Evolutionary conservation across 2,797 vertebrate genomes (phyloP).

Genomic region (Podarcis lilfordi): DNA sequence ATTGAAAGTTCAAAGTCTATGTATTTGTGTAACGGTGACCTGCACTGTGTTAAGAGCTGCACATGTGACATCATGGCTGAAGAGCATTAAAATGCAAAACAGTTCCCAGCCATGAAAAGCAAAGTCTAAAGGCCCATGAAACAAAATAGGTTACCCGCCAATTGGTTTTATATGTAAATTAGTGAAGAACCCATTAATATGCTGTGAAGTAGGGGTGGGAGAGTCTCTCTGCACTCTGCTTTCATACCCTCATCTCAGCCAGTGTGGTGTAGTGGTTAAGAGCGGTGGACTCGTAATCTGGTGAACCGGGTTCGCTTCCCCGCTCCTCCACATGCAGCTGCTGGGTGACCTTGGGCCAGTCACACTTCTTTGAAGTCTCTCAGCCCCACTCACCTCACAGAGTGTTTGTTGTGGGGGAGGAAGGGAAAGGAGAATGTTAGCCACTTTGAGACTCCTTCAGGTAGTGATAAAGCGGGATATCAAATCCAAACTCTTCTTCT

Average conservation of each 20-base stretch:
- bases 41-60: constrained; percentile 11
- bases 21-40: neutral
- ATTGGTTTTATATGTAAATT: constrained; percentile 47
- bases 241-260: neutral
- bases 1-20: constrained; percentile 36
- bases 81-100: constrained; percentile 40
- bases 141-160: constrained; percentile 51
- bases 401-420: no score
- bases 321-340: no score
- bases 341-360: no score
- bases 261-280: no score
- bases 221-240: neutral
- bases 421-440: no score
- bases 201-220: constrained; percentile 21
- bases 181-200: constrained; percentile 8
- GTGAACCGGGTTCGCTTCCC: no score
- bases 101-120: constrained; percentile 46
- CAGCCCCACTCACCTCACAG: no score
- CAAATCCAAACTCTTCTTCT: neutral
- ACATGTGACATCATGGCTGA: constrained; percentile 38
- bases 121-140: constrained; percentile 34
- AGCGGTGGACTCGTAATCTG: no score
- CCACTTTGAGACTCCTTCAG: no score
- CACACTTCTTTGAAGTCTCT: no score
- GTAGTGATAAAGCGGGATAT: no score